phyloP scores from a whole-genome alignment of 2,113 vertebrate species.

The Xyliphius kryptos region DNA sequence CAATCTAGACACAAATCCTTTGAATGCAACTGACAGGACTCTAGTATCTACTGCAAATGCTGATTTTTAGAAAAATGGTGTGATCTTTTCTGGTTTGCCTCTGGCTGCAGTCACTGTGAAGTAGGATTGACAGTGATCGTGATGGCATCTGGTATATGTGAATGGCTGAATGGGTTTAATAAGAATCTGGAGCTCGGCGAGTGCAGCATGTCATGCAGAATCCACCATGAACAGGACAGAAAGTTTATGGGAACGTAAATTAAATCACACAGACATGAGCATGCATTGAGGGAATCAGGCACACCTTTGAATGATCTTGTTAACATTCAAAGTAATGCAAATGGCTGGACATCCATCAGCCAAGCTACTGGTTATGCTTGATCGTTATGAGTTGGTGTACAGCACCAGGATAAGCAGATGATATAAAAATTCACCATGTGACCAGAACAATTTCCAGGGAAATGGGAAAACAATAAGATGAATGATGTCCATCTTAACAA shows the following conservation, averaged over 20 bases:
- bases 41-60: background rate
- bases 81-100: constrained; percentile 32
- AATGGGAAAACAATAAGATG: constrained; percentile 39
- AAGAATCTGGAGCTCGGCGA: constrained; percentile 29
- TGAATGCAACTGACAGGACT: constrained; percentile 3
- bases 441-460: constrained; percentile 36
- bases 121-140: constrained; percentile 24
- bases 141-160: constrained; percentile 26
- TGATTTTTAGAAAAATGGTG: constrained; percentile 8
- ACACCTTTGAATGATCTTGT: constrained; percentile 19
- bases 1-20: constrained; percentile 14
- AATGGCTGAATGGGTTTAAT: constrained; percentile 38
- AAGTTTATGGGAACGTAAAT: constrained; percentile 16
- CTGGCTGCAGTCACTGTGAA: constrained; percentile 25
- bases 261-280: constrained; percentile 16
- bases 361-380: constrained; percentile 12
- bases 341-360: constrained; percentile 34
- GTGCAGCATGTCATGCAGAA: constrained; percentile 31
- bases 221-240: constrained; percentile 1
- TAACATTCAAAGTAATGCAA: constrained; percentile 24
- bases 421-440: constrained; percentile 26
- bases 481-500: constrained; percentile 32
- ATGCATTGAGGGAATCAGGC: constrained; percentile 9
- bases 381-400: constrained; percentile 3
- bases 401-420: background rate